Evolutionary conservation across 2,888 invertebrate species (phyloP), one percentile per base, ranked within the genome.

Genomic region (Oxytorus armatus): DNA sequence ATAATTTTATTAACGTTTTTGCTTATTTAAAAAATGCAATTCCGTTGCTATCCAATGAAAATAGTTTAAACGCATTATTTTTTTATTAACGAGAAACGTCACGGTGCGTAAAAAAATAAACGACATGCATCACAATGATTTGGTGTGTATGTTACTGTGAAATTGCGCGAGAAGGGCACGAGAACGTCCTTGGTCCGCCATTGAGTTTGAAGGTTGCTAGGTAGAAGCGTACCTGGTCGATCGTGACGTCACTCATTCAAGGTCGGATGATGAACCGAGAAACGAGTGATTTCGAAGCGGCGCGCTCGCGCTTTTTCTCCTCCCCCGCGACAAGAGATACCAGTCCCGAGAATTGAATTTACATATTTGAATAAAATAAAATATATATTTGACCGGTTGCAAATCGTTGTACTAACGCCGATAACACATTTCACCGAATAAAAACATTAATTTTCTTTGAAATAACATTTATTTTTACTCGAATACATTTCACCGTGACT

Each of bases 221-320:
- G 85, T 86, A 82, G 85, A 85, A 86, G 87, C 87, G 86, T 87
- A 87, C 85, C 87, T 81, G 85, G 42, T 42, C 65, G 61, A 61
- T 72, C 44, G 88, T 89, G 89, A 89, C 88, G 89, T 88, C 88
- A 89, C 85, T 86, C 84, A 87, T 85, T 84, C 89, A 90, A 91
- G 91, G 90, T 89, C 90, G 89, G 86, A 83, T 89, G 87, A 89
- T 88, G 88, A 88, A 87, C 89, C 85, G 82, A 76, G 83, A 82
- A 82, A 83, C 42, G 59, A 53, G 14, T 18, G 69, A 68, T 76
- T 79, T 51, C 49, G 23, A 72, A 81, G 70, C 75, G 53, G 75
- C 78, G 68, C 81, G 33, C 78, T 69, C 81, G 33, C 55, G 10
- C 39, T 21, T 63, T 68, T 59, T 74, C 8, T 21, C 51, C 18